phyloP scores from a whole-genome alignment of 2,113 vertebrate species.

The Tyrannus savana region DNA sequence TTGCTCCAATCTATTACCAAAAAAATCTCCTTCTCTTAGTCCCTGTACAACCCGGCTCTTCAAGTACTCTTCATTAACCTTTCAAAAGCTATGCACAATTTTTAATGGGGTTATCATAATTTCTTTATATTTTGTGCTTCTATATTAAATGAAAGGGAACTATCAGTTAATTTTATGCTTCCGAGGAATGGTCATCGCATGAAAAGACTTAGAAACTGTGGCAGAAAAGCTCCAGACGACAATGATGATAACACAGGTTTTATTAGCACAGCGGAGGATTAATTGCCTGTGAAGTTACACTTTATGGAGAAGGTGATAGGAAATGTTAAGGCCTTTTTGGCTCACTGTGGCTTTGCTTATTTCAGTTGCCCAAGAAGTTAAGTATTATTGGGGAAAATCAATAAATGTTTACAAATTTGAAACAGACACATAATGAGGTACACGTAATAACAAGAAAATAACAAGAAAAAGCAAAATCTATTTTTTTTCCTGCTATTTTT shows the following conservation, averaged over 20 bases:
- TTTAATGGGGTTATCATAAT: not conserved
- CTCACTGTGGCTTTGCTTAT: not conserved
- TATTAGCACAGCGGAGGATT: not conserved
- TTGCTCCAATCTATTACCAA: not conserved
- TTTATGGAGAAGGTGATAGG: not conserved
- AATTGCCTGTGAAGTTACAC: not conserved
- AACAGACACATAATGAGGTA: not conserved
- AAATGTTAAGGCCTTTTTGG: not conserved
- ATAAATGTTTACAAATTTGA: not conserved
- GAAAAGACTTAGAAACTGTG: not conserved
- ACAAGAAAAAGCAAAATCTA: not conserved
- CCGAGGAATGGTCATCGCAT: not conserved
- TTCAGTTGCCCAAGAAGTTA: not conserved
- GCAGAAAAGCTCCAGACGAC: not conserved
- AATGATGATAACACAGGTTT: not conserved
- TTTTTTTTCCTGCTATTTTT: not conserved
- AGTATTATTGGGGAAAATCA: not conserved
- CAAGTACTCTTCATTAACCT: not conserved
- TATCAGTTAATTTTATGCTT: not conserved
- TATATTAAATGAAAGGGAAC: not conserved
- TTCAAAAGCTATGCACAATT: not conserved
- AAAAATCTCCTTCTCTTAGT: not conserved
- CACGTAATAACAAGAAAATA: constrained; percentile 11
- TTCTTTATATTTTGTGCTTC: not conserved
- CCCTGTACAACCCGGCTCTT: not conserved